Conservation (phyloP, 2,888 invertebrate species). For the Seladonia tumulorum region DNA sequence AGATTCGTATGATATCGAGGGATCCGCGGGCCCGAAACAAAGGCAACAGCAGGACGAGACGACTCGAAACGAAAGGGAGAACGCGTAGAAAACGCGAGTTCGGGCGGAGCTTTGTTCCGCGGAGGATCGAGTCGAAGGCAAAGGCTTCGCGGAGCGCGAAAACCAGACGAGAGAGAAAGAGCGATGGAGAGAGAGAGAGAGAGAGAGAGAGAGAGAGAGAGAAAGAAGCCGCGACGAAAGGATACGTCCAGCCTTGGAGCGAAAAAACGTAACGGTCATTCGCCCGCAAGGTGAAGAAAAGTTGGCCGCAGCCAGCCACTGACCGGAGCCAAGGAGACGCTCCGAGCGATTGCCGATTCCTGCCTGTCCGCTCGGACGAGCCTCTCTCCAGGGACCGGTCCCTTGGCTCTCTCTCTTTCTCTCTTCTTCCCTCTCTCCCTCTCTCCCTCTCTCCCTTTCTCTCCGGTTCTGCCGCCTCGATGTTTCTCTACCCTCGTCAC, state of each 20-base stretch:
- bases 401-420: slow-evolving; percentile 13
- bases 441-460: slow-evolving; percentile 9
- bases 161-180: slow-evolving; percentile 58
- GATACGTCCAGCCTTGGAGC: slow-evolving; percentile 79
- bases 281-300: slow-evolving; percentile 83
- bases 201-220: slow-evolving; percentile 47
- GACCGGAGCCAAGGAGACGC: slow-evolving; percentile 82
- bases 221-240: slow-evolving; percentile 73
- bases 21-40: neutral
- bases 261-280: slow-evolving; percentile 83
- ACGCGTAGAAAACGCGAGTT: slow-evolving; percentile 33
- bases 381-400: slow-evolving; percentile 71
- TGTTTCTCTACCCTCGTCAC: slow-evolving; percentile 2
- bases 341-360: slow-evolving; percentile 78
- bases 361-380: slow-evolving; percentile 71
- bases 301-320: slow-evolving; percentile 80
- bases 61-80: slow-evolving; percentile 12
- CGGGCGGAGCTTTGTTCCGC: slow-evolving; percentile 14
- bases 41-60: neutral
- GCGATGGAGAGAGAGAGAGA: slow-evolving; percentile 50
- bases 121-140: slow-evolving; percentile 29
- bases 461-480: neutral
- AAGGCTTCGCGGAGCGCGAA: slow-evolving; percentile 27
- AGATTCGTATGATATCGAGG: slow-evolving; percentile 41
- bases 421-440: neutral